Conservation (phyloP, 2,113 vertebrate species). For the Megalops atlanticus region DNA sequence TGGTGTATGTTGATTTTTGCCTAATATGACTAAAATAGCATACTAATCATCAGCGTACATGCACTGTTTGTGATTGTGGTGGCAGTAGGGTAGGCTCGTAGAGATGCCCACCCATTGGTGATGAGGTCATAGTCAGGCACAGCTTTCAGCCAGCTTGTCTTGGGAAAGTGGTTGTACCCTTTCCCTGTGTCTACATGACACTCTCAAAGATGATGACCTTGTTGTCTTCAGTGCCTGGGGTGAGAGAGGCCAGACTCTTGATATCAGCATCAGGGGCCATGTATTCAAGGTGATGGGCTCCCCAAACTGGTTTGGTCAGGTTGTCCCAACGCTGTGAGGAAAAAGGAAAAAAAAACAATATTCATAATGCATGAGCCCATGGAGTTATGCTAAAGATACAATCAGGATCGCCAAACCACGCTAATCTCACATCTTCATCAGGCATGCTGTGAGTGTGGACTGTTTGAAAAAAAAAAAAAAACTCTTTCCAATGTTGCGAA, state of each 20-base stretch:
- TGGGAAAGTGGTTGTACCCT: conserved; percentile 19
- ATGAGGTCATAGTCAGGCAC: background rate
- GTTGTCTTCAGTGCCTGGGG: conserved; percentile 67
- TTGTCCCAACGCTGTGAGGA: conserved; percentile 69
- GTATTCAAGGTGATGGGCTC: conserved; percentile 76
- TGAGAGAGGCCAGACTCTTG: conserved; percentile 65
- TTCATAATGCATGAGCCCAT: background rate
- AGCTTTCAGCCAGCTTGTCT: conserved; percentile 37
- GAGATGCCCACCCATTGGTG: background rate
- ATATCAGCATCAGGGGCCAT: conserved; percentile 70
- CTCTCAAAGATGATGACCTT: conserved; percentile 82
- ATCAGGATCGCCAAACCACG: background rate
- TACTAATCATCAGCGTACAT: background rate
- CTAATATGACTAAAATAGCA: background rate
- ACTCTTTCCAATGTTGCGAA: too few species aligned
- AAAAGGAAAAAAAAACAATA: conserved; percentile 22
- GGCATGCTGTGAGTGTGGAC: too few species aligned
- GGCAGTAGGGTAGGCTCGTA: background rate
- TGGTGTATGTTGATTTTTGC: conserved; percentile 10
- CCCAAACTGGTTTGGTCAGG: conserved; percentile 77
- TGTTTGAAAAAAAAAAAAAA: too few species aligned
- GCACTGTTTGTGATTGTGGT: background rate
- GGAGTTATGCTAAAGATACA: background rate
- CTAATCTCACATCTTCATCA: too few species aligned
- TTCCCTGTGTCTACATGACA: conserved; percentile 68